A percentile compares a stretch with the other conserved stretches of the same genome.
Evolutionary conservation across 2,797 vertebrate genomes (phyloP).

Genomic region (Todus mexicanus): DNA sequence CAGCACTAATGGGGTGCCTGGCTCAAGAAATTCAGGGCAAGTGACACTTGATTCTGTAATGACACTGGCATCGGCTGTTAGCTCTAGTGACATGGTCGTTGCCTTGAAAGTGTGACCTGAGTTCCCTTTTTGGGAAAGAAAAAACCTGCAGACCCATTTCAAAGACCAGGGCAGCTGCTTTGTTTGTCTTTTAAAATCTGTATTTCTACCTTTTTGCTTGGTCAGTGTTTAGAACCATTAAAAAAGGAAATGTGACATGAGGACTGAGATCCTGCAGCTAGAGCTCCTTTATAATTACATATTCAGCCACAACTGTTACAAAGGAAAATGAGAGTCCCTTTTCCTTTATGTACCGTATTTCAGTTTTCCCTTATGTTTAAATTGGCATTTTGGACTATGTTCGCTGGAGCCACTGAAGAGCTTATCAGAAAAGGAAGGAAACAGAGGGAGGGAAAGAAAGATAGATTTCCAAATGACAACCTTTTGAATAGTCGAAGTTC

Average conservation of each 20-base stretch:
- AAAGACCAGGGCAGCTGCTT: conserved; percentile 29
- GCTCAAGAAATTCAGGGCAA: conserved; percentile 31
- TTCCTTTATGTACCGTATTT: conserved; percentile 61
- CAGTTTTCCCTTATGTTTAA: conserved; percentile 70
- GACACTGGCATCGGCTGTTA: not conserved
- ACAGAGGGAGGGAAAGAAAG: conserved; percentile 70
- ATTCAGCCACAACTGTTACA: conserved; percentile 63
- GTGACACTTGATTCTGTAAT: conserved; percentile 28
- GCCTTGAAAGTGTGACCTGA: not conserved
- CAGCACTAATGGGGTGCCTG: not conserved
- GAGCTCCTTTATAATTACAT: conserved; percentile 65
- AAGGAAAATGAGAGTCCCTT: conserved; percentile 71
- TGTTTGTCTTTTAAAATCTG: conserved; percentile 50
- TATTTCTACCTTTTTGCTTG: conserved; percentile 28
- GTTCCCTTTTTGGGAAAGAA: not conserved
- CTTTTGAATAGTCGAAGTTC: conserved; percentile 80
- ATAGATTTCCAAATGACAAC: conserved; percentile 72
- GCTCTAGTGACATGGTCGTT: not conserved
- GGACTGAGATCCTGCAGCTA: conserved; percentile 56
- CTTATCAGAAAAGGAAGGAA: conserved; percentile 69
- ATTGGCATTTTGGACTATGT: conserved; percentile 72
- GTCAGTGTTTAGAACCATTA: conserved; percentile 61
- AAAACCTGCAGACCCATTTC: not conserved
- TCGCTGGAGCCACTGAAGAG: conserved; percentile 57
- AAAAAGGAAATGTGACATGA: conserved; percentile 23